These are phyloP conservation scores for Adelognathus sp. DNA, from an alignment of 2,888 invertebrate genomes.

Conservation along the genomic window DNA sequence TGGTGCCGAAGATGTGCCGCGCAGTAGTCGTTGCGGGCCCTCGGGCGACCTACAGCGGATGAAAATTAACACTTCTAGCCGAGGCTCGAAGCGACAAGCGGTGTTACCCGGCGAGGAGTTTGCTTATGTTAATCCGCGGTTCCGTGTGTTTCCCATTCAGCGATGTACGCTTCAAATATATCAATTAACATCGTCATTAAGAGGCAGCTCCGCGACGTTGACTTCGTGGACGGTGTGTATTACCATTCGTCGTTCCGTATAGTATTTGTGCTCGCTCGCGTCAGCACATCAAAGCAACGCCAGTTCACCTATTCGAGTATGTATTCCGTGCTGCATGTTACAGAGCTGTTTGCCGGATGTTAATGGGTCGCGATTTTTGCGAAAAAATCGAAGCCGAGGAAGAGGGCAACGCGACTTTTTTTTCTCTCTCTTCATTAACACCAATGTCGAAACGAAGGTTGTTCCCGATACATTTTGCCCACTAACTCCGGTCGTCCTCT, in stretches of 20 bases:
- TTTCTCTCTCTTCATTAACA: not conserved
- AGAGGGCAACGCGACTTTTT: not conserved
- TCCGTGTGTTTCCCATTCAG: constrained; percentile 55
- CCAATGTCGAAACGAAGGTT: constrained; percentile 7
- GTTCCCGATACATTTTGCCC: not conserved
- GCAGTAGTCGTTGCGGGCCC: constrained; percentile 7
- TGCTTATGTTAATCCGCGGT: constrained; percentile 78
- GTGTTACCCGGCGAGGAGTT: constrained; percentile 70
- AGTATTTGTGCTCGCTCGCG: constrained; percentile 13
- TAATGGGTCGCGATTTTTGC: constrained; percentile 7
- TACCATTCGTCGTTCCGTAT: not conserved
- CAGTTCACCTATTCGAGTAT: constrained; percentile 1
- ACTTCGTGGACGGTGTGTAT: constrained; percentile 17
- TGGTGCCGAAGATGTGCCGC: constrained; percentile 43
- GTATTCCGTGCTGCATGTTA: not conserved
- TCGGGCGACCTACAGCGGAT: constrained; percentile 64
- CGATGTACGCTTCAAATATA: constrained; percentile 75
- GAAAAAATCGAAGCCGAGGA: not conserved
- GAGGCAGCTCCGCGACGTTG: constrained; percentile 50
- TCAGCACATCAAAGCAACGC: constrained; percentile 30
- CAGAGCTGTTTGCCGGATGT: not conserved
- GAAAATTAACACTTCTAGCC: constrained; percentile 78
- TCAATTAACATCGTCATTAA: constrained; percentile 80
- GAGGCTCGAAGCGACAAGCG: constrained; percentile 67
- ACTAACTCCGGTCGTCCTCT: not conserved